Percentiles rank a stretch among this genome's conserved stretches.
Conservation (phyloP, 2,888 invertebrate genomes). For the Dinocampus coccinellae region DNA sequence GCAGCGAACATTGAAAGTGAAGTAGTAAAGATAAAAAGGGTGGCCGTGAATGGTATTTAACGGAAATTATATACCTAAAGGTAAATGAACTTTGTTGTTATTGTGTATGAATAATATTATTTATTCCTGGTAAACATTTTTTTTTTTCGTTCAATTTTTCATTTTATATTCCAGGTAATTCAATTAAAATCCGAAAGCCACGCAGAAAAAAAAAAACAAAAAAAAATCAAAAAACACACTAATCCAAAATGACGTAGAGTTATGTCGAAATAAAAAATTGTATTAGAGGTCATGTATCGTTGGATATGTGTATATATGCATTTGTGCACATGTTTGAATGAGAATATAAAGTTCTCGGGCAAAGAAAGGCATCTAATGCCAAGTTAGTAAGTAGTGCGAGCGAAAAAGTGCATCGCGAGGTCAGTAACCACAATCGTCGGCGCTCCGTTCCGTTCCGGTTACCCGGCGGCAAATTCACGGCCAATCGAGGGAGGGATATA, state of each 20-base stretch:
- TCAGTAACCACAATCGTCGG: constrained; percentile 51
- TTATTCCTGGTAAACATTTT: not conserved
- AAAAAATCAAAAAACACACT: no score
- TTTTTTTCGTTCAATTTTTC: not conserved
- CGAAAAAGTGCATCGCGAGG: constrained; percentile 65
- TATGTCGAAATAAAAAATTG: constrained; percentile 10
- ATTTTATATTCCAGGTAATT: not conserved
- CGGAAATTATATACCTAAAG: constrained; percentile 7
- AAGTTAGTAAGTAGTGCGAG: constrained; percentile 69
- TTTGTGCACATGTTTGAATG: constrained; percentile 13
- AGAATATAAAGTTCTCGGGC: constrained; percentile 37
- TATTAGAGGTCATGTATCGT: constrained; percentile 44
- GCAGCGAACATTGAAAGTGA: constrained; percentile 19
- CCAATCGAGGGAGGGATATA: constrained; percentile 40
- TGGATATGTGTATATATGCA: not conserved
- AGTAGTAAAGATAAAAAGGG: constrained; percentile 12
- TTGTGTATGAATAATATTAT: not conserved
- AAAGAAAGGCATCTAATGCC: constrained; percentile 55
- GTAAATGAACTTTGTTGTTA: constrained; percentile 1
- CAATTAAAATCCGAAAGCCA: not conserved
- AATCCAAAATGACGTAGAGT: no score
- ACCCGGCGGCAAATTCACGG: constrained; percentile 43
- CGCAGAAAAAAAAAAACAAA: no score
- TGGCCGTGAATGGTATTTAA: not conserved
- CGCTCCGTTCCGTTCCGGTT: constrained; percentile 54